phyloP scores from a whole-genome alignment of 2,888 invertebrate genomes.

The Dyspetes luteomarginatus region DNA sequence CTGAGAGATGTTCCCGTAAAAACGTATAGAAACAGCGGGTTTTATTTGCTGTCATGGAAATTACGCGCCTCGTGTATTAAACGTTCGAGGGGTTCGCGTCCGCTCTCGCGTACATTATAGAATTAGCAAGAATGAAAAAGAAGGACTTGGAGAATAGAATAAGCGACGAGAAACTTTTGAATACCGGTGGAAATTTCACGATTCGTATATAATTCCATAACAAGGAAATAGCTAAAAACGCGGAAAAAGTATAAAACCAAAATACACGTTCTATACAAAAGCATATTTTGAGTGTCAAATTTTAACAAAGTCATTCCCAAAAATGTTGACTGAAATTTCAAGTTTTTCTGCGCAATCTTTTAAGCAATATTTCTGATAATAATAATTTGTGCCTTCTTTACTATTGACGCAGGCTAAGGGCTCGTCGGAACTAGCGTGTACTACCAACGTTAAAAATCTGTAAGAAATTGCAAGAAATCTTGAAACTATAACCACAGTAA shows the following conservation, averaged over 20 bases:
- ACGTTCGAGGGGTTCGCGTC: background rate
- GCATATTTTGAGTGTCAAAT: too few species aligned
- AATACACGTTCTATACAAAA: too few species aligned
- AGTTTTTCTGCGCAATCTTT: too few species aligned
- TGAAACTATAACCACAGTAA: too few species aligned
- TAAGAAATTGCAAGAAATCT: too few species aligned
- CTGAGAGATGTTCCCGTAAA: background rate
- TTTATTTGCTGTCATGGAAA: slow-evolving; percentile 39
- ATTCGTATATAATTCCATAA: slow-evolving; percentile 43
- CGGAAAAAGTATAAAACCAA: background rate
- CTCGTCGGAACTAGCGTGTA: too few species aligned
- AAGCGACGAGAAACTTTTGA: slow-evolving; percentile 1
- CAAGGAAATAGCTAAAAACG: background rate
- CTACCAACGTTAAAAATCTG: too few species aligned
- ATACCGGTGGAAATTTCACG: slow-evolving; percentile 20
- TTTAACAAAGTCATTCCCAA: too few species aligned
- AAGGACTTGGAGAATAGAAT: background rate
- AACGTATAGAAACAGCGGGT: slow-evolving; percentile 1
- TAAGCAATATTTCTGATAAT: too few species aligned
- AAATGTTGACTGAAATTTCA: too few species aligned
- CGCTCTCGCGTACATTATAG: slow-evolving; percentile 36
- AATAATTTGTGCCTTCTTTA: too few species aligned
- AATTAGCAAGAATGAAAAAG: slow-evolving; percentile 36
- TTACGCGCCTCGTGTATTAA: slow-evolving; percentile 14
- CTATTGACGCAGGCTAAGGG: too few species aligned